These are phyloP conservation scores for Phyllostomus hastatus DNA, from an alignment of 2,113 vertebrate species.

Conservation along the genomic window DNA sequence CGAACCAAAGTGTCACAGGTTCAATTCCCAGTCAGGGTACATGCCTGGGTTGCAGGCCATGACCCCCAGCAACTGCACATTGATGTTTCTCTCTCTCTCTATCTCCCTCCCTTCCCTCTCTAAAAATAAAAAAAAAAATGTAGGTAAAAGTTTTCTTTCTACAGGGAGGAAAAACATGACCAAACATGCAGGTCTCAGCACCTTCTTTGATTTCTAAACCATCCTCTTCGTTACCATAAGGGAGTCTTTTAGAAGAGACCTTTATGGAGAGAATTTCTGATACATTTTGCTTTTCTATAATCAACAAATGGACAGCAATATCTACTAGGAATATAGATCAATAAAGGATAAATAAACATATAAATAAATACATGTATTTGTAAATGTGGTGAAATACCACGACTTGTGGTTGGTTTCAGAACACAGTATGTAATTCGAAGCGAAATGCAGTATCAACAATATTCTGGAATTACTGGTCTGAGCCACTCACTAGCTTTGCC, in stretches of 20 bases:
- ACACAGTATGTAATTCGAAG: not conserved
- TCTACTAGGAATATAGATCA: not conserved
- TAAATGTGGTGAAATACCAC: not conserved
- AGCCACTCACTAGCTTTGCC: not conserved
- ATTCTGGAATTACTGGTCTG: not conserved
- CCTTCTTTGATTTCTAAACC: not conserved
- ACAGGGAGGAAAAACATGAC: not conserved
- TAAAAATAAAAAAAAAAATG: not conserved
- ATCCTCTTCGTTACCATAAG: not conserved
- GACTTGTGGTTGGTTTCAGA: slow-evolving; percentile 4
- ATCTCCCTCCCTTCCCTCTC: no score
- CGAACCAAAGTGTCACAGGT: no score
- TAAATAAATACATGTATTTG: not conserved
- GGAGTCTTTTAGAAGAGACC: not conserved
- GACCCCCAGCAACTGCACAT: no score
- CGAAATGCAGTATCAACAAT: not conserved
- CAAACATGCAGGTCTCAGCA: not conserved
- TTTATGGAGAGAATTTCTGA: not conserved
- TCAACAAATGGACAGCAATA: not conserved
- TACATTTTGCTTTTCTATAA: not conserved
- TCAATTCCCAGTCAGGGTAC: no score
- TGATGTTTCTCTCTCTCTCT: no score
- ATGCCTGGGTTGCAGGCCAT: no score
- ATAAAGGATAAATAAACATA: not conserved
- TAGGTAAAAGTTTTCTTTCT: not conserved